Evolutionary conservation across 2,797 vertebrate species (phyloP).

Genomic region (Cryptoprocta ferox): DNA sequence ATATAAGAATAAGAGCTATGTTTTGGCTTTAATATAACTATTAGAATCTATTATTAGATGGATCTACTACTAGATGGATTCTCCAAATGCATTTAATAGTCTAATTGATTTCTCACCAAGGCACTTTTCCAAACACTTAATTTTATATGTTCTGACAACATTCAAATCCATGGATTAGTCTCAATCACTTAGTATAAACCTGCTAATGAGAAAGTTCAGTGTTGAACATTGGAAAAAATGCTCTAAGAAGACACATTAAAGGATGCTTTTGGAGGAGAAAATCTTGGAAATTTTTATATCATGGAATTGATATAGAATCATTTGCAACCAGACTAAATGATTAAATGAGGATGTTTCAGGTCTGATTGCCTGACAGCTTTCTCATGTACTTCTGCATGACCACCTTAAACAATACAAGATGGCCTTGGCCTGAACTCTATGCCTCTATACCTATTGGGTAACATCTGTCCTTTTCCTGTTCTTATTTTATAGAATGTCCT

Average conservation of each 20-base stretch:
- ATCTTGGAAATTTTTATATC: neutral
- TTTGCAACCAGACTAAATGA: neutral
- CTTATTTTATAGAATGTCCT: neutral
- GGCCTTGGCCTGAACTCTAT: neutral
- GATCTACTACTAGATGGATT: neutral
- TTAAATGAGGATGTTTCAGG: neutral
- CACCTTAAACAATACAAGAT: neutral
- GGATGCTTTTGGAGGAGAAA: neutral
- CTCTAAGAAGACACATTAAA: neutral
- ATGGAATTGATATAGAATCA: neutral
- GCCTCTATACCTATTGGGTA: neutral
- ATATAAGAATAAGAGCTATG: neutral
- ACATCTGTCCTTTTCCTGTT: neutral
- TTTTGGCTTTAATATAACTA: constrained; percentile 33
- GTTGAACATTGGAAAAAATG: neutral
- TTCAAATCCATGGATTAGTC: neutral
- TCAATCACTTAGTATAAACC: neutral
- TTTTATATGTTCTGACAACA: neutral
- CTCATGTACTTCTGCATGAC: neutral
- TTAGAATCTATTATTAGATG: neutral
- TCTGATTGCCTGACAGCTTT: neutral
- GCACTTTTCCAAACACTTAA: neutral
- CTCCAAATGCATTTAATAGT: neutral
- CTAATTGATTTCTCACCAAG: constrained; percentile 31
- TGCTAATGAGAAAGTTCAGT: neutral